Evolutionary conservation across 2,888 invertebrate genomes (phyloP), one percentile per base, ranked within the genome.

Genomic region (Polymixis lichenea): DNA sequence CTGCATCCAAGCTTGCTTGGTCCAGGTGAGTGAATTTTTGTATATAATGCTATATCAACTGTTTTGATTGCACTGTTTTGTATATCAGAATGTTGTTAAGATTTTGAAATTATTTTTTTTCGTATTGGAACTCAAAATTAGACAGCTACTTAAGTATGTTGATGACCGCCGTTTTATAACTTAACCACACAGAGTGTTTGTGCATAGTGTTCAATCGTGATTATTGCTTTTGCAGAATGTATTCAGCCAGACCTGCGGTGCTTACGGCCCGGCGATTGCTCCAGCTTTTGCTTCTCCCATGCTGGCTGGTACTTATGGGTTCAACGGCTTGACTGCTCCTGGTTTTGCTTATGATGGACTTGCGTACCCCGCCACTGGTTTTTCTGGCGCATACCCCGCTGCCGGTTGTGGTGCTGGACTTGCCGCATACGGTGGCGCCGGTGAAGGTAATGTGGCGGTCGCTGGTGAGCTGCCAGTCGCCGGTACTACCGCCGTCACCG

Each of bases 401-500:
- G 51, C 38, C 1, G 72, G 71, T 49, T 58, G 0, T 28, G 74
- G 69, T 53, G 70, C 72, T 9, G 46, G 25, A 25, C 0, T 46
- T 46, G 25, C 65, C 22, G 19, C 80, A 0, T 86, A 86, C 66
- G 83, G 83, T 3, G 86, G 87, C 8, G 75, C 74, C 1, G 81
- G 80, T 60, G 87, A 86, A 69, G 87, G 87, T 53, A 70, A 70
- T 64, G 77, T 87, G 38, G 73, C 70, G 78, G 86, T 72, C 77
- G 86, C 69, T 82, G 86, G 86, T 60, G 87, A 85, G 76, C 75
- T 81, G 85, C 89, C 71, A 56, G 83, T 85, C 38, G 77, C 87
- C 22, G 92, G 91, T 64, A 91, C 87, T 69, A 87, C 93, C 22
- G 82, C 80, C 11, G 79, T 88, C n/a, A 80, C 85, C 3, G 90